Conservation (phyloP, 2,113 vertebrate species). For the Oreochromis spilurus region DNA sequence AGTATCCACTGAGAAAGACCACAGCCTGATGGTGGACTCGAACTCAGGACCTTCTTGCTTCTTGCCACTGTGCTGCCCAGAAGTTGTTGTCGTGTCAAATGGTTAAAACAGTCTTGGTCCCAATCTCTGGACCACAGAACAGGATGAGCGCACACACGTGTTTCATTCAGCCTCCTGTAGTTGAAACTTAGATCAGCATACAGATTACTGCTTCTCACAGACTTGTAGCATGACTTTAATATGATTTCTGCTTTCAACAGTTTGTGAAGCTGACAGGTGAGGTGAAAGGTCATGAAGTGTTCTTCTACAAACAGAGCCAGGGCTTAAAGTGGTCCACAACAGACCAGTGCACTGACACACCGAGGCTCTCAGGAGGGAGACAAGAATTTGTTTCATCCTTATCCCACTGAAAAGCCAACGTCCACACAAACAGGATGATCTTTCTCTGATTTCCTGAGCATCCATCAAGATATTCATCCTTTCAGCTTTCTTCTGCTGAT, state of each 20-base stretch:
- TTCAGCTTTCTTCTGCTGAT: no score
- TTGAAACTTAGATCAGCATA: fast-evolving
- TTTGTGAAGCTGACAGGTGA: not conserved
- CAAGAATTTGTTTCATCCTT: not conserved
- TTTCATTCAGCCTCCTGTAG: not conserved
- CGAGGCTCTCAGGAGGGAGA: not conserved
- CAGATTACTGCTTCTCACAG: fast-evolving
- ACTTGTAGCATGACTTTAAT: not conserved
- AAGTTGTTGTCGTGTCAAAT: not conserved
- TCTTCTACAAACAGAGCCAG: not conserved
- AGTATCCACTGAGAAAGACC: not conserved
- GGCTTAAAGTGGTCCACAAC: fast-evolving
- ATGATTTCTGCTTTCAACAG: not conserved
- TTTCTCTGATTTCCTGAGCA: not conserved
- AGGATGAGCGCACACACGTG: not conserved
- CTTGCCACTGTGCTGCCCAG: not conserved
- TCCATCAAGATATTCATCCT: not conserved
- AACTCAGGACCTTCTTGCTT: not conserved
- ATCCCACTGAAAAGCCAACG: fast-evolving
- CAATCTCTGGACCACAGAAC: fast-evolving
- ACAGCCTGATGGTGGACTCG: not conserved
- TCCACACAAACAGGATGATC: not conserved
- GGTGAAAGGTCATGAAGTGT: not conserved
- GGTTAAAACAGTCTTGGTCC: not conserved
- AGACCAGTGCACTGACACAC: not conserved